phyloP scores from a whole-genome alignment of 1,140 invertebrate species.

The Aphaenogaster rudis region DNA sequence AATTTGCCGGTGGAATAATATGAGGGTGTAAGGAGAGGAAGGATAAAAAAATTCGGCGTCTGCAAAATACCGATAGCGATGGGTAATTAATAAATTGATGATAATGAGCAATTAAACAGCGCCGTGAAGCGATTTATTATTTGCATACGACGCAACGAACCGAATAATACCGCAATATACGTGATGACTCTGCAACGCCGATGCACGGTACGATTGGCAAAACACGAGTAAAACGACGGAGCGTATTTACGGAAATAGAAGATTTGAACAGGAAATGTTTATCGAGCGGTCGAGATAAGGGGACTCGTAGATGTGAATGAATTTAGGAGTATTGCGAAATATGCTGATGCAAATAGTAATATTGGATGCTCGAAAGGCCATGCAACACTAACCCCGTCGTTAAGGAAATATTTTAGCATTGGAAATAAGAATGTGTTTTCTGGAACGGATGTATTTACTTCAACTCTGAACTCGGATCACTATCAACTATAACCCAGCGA shows the following conservation, averaged over 20 bases:
- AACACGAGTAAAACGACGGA: slow-evolving; percentile 30
- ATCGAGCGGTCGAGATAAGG: slow-evolving; percentile 21
- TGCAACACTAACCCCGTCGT: slow-evolving; percentile 14
- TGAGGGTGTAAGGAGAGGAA: neutral
- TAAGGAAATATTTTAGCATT: neutral
- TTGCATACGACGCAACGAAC: slow-evolving; percentile 56
- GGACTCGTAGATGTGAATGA: neutral
- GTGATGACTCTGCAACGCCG: slow-evolving; percentile 9
- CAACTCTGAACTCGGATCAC: slow-evolving; percentile 42
- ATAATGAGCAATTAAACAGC: slow-evolving; percentile 56
- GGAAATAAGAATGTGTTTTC: neutral
- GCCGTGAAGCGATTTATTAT: slow-evolving; percentile 51
- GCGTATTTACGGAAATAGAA: slow-evolving; percentile 37
- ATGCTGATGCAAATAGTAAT: slow-evolving; percentile 32
- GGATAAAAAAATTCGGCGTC: slow-evolving; percentile 2
- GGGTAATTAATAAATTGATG: slow-evolving; percentile 53
- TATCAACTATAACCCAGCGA: neutral
- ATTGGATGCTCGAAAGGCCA: slow-evolving; percentile 23
- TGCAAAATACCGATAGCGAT: neutral
- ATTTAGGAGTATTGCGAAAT: slow-evolving; percentile 21
- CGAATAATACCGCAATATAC: slow-evolving; percentile 44
- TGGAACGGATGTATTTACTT: slow-evolving; percentile 24
- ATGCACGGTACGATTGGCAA: neutral
- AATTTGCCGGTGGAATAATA: slow-evolving; percentile 11
- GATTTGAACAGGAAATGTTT: slow-evolving; percentile 39